Conservation (phyloP, 2,113 vertebrate species). For the Cygnus buccinator region DNA sequence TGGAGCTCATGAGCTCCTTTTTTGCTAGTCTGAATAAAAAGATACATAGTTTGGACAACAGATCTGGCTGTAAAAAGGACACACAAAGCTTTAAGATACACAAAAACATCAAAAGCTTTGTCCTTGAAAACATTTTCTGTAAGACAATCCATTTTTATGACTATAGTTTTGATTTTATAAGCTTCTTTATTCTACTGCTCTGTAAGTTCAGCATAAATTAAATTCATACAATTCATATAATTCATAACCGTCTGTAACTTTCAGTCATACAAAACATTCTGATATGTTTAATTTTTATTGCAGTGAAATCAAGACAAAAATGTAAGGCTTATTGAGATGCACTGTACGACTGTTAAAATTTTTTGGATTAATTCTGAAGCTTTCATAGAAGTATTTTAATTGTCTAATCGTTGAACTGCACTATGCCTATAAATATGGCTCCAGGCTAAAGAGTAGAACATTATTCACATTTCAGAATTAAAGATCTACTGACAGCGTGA, state of each 20-base stretch:
- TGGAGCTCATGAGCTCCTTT: neutral
- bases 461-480: neutral
- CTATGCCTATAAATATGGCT: neutral
- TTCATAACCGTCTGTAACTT: neutral
- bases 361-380: neutral
- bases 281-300: neutral
- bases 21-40: neutral
- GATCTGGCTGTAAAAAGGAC: neutral
- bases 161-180: neutral
- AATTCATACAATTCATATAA: neutral
- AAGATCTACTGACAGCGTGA: neutral
- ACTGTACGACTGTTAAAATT: neutral
- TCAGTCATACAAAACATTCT: neutral
- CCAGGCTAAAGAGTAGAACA: neutral
- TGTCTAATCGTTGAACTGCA: neutral
- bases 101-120: neutral
- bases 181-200: neutral
- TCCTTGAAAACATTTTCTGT: neutral
- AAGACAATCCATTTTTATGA: neutral
- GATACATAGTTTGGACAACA: neutral
- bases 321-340: neutral
- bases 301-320: neutral
- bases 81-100: neutral
- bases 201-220: neutral
- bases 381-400: neutral